A percentile compares a stretch with the other conserved stretches of the same genome.
Conservation (phyloP, 2,888 invertebrate genomes). For the Drosophila neonasuta region DNA sequence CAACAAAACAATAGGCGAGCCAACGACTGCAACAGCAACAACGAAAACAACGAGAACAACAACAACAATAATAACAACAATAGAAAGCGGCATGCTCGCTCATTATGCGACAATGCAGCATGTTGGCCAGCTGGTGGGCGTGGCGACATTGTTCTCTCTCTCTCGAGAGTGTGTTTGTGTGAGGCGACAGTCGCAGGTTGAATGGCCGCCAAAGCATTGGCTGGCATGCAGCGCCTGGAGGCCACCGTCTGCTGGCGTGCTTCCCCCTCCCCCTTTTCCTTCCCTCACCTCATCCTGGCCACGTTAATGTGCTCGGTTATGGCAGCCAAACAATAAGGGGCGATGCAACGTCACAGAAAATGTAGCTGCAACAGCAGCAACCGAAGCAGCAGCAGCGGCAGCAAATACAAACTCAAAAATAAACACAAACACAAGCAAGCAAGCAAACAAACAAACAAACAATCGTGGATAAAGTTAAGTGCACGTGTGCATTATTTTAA, state of each 20-base stretch:
- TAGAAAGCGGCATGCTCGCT: constrained; percentile 48
- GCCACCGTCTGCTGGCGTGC: constrained; percentile 30
- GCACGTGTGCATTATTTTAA: constrained; percentile 82
- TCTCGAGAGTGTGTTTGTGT: not conserved
- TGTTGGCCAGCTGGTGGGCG: constrained; percentile 44
- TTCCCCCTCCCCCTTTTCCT: not conserved
- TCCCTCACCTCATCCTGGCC: not conserved
- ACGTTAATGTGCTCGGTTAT: constrained; percentile 60
- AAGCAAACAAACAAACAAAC: constrained; percentile 46
- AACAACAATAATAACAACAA: constrained; percentile 22
- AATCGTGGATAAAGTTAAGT: constrained; percentile 79
- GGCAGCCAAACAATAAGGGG: constrained; percentile 56
- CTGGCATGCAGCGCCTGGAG: constrained; percentile 50
- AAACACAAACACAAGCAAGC: not conserved
- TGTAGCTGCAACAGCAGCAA: constrained; percentile 35
- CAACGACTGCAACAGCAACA: constrained; percentile 42
- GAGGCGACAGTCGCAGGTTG: constrained; percentile 61
- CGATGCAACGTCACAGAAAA: constrained; percentile 17
- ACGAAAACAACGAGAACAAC: constrained; percentile 12
- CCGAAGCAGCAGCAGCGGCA: constrained; percentile 17
- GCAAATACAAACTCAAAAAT: constrained; percentile 36
- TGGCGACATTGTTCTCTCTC: constrained; percentile 7
- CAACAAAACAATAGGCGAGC: constrained; percentile 53
- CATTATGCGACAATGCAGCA: constrained; percentile 68
- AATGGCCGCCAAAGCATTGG: constrained; percentile 66